Evolutionary conservation across 2,113 vertebrate species (phyloP).

Genomic region (Psittacula cyanocephala): DNA sequence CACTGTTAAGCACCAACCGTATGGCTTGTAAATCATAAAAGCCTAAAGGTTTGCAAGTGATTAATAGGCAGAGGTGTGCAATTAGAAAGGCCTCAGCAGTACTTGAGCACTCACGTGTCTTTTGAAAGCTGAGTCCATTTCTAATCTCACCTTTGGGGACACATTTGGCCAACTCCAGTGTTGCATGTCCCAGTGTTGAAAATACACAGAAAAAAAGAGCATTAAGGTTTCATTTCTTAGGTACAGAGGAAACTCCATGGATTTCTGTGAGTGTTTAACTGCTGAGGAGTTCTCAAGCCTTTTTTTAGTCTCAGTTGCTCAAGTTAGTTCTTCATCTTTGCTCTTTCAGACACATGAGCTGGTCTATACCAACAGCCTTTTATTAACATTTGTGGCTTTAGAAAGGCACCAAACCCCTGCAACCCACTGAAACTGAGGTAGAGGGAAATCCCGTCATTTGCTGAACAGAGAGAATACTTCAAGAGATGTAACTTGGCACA

Average conservation of each 20-base stretch:
- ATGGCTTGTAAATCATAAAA: slow-evolving; percentile 29
- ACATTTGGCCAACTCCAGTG: background rate
- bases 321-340: background rate
- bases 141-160: background rate
- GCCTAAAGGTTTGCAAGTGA: background rate
- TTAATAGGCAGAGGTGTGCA: background rate
- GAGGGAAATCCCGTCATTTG: background rate
- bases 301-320: background rate
- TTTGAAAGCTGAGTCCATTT: background rate
- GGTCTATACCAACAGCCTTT: background rate
- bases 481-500: background rate
- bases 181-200: fast-evolving
- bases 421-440: background rate
- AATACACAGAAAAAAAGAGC: fast-evolving
- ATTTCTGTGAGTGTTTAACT: background rate
- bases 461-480: fast-evolving
- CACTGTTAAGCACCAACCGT: background rate
- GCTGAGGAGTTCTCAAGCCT: background rate
- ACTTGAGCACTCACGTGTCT: background rate
- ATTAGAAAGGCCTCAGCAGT: background rate
- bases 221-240: background rate
- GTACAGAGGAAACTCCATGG: background rate
- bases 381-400: background rate
- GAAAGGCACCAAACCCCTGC: background rate
- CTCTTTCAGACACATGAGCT: background rate